Evolutionary conservation across 30 jellyfish, hydroid and myxozoan genomes (phyloP), one percentile per base, ranked within the genome.

Genomic region (Nemopilema nomurai): DNA sequence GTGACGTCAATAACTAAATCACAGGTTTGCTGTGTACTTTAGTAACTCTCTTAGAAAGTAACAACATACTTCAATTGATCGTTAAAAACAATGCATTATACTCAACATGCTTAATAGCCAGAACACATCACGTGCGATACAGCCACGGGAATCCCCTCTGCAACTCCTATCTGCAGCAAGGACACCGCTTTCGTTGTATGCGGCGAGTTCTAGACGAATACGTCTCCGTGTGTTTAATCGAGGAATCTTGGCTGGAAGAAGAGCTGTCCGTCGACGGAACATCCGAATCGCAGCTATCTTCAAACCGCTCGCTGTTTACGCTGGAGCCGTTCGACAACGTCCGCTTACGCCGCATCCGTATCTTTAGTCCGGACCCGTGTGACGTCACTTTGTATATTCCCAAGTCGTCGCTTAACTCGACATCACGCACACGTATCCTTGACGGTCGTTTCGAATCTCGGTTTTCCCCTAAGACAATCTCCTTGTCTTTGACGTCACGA

Each of bases 131-230:
- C 57, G 57, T n/a, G n/a, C n/a, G n/a, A n/a, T n/a, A n/a, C n/a
- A n/a, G n/a, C n/a, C n/a, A n/a, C n/a, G n/a, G 6, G 57, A 41
- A 3, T 13, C 57, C 9, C 13, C 57, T 41, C 57, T 3, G 13
- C 57, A 13, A 3, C 9, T 41, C 74, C 51, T 69, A 87, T 62
- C 83, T 57, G 79, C 97, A 90, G 50, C 97, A 90, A 21, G 97
- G 88, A 65, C 97, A 90, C 52, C 83, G 83, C 22, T 67, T 69
- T 49, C 69, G 62, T 31, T 50, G 75, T 21, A 90, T 82, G 22
- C 97, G 91, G 25, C 97, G 90, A 31, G 88, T 71, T 31, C 97
- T 69, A 4, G 97, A 79, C 65, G 97, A 81, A 64, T 31, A 90
- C 53, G 28, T 71, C 19, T 65, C 81, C 28, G 52, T 23, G 64